phyloP scores from a whole-genome alignment of 2,797 vertebrate genomes.

The Vespertilio murinus region DNA sequence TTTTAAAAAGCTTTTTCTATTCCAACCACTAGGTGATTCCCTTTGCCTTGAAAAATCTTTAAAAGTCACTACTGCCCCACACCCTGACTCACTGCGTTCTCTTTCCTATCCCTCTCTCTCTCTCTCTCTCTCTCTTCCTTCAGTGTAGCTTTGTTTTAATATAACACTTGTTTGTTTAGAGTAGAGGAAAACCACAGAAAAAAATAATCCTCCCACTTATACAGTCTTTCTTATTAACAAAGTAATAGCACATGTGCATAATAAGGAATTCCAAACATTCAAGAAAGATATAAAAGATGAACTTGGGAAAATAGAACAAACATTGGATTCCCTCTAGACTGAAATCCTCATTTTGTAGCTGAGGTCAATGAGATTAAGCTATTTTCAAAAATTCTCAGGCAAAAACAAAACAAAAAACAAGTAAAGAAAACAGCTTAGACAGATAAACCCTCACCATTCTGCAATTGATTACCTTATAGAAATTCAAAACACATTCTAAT shows the following conservation, averaged over 20 bases:
- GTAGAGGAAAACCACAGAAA: neutral
- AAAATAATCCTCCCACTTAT: neutral
- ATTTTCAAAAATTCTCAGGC: conserved; percentile 62
- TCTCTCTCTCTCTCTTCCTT: neutral
- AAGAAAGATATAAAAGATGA: conserved; percentile 35
- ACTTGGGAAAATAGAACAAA: conserved; percentile 39
- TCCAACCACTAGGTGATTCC: conserved; percentile 79
- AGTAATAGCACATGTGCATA: conserved; percentile 41
- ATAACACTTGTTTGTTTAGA: conserved; percentile 9
- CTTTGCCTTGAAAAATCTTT: conserved; percentile 62
- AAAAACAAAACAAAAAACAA: neutral
- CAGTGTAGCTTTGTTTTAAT: neutral
- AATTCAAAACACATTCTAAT: neutral
- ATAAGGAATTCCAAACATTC: conserved; percentile 10
- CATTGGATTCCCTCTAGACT: neutral
- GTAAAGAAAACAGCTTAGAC: neutral
- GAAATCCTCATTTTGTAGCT: neutral
- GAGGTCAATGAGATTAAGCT: neutral
- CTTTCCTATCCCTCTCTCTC: neutral
- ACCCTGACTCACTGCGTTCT: neutral
- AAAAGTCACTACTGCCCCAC: neutral
- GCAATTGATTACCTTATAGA: conserved; percentile 3
- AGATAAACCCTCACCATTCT: neutral
- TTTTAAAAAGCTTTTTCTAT: conserved; percentile 31
- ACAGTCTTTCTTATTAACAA: conserved; percentile 14